Percentiles rank a stretch among this genome's conserved stretches.
These are phyloP conservation scores for Dasypolia templi DNA, from an alignment of 2,888 invertebrate genomes.

Conservation along the genomic window DNA sequence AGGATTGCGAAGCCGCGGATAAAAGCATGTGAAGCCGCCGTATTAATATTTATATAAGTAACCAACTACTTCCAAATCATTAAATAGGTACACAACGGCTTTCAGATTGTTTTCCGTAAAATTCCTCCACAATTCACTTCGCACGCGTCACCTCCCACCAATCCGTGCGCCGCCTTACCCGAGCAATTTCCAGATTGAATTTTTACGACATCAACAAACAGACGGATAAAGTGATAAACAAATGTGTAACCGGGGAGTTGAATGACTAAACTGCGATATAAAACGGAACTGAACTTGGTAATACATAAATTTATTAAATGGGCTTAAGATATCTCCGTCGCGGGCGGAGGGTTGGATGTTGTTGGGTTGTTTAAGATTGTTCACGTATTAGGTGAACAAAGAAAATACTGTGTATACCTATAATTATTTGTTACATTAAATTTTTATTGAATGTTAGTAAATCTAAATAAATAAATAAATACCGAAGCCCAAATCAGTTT, in stretches of 20 bases:
- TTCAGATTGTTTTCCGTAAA: neutral
- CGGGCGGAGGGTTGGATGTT: constrained; percentile 41
- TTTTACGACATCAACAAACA: constrained; percentile 84
- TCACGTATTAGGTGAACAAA: no score
- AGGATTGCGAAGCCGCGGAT: no score
- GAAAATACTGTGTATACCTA: no score
- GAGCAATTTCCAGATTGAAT: constrained; percentile 87
- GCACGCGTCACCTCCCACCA: constrained; percentile 28
- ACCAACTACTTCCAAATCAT: neutral
- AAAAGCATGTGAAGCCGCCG: no score
- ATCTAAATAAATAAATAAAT: no score
- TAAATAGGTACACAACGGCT: neutral
- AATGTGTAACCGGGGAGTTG: constrained; percentile 76
- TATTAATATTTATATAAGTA: neutral
- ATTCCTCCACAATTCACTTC: neutral
- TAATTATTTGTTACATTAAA: no score
- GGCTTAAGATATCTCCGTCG: constrained; percentile 49
- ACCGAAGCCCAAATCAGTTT: no score
- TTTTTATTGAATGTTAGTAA: no score
- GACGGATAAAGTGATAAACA: constrained; percentile 83
- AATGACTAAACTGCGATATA: constrained; percentile 71
- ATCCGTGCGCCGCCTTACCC: constrained; percentile 68
- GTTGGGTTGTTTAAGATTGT: no score
- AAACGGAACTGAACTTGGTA: constrained; percentile 69
- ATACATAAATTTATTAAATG: constrained; percentile 72